Evolutionary conservation across 2,113 vertebrate genomes (phyloP).

Genomic region (Tautogolabrus adspersus): DNA sequence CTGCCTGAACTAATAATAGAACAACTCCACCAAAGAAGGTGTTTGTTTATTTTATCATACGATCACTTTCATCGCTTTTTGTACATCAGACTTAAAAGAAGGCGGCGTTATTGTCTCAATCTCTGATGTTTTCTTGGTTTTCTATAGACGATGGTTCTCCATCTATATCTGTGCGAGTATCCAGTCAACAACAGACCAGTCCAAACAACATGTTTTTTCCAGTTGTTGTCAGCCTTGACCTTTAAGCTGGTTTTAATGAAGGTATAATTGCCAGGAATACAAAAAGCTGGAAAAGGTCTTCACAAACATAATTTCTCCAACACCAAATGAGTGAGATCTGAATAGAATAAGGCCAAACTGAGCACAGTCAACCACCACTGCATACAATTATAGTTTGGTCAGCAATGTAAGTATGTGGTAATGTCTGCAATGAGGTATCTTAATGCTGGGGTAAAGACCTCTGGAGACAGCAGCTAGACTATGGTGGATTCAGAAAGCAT

Average conservation of each 20-base stretch:
- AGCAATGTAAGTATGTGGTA: background rate
- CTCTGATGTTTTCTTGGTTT: background rate
- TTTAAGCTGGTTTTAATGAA: slow-evolving; percentile 55
- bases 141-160: background rate
- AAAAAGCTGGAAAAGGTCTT: slow-evolving; percentile 34
- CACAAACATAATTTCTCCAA: slow-evolving; percentile 16
- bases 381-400: background rate
- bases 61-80: slow-evolving; percentile 36
- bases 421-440: background rate
- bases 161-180: slow-evolving; percentile 23
- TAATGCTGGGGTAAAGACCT: background rate
- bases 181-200: slow-evolving; percentile 29
- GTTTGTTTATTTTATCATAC: slow-evolving; percentile 23
- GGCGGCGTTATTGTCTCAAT: slow-evolving; percentile 14
- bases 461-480: background rate
- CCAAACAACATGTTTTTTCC: slow-evolving; percentile 32
- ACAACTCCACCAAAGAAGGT: slow-evolving; percentile 10
- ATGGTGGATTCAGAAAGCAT: background rate
- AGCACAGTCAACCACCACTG: background rate
- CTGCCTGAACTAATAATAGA: slow-evolving; percentile 39
- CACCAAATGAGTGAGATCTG: slow-evolving; percentile 14
- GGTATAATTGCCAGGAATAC: slow-evolving; percentile 41
- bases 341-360: slow-evolving; percentile 1
- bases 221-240: slow-evolving; percentile 57
- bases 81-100: slow-evolving; percentile 8